These are phyloP conservation scores for Allacma fusca DNA, from an alignment of 2,888 invertebrate species.

Conservation along the genomic window DNA sequence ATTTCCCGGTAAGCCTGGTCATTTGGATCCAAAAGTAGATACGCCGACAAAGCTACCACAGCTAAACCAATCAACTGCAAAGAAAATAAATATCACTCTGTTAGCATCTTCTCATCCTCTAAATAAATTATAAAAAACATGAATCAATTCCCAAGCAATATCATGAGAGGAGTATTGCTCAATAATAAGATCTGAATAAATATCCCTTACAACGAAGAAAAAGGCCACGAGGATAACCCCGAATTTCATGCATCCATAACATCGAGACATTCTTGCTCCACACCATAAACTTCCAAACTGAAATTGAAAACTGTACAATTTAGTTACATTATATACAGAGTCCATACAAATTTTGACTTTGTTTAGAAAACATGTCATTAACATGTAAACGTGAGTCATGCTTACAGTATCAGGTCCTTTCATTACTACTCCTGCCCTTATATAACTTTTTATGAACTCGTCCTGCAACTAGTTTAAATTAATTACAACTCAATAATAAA, in stretches of 20 bases:
- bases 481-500: not conserved
- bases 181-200: not conserved
- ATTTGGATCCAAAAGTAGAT: slow-evolving; percentile 55
- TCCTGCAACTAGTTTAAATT: not conserved
- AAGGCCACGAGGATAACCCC: slow-evolving; percentile 59
- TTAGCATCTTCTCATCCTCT: too few species aligned
- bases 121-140: too few species aligned
- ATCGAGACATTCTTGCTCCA: slow-evolving; percentile 51
- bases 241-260: slow-evolving; percentile 60
- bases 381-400: not conserved
- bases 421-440: not conserved
- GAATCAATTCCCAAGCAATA: not conserved
- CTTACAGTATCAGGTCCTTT: not conserved
- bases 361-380: too few species aligned
- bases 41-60: slow-evolving; percentile 56
- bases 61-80: slow-evolving; percentile 56
- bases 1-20: slow-evolving; percentile 53
- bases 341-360: too few species aligned
- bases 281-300: not conserved
- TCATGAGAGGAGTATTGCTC: not conserved
- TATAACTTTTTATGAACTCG: not conserved
- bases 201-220: slow-evolving; percentile 54
- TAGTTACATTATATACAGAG: too few species aligned
- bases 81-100: not conserved
- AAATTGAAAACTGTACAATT: not conserved